Percentiles rank a stretch among this genome's conserved stretches.
Conservation (phyloP, 1,140 invertebrate genomes). For the Drosophila obscura region DNA sequence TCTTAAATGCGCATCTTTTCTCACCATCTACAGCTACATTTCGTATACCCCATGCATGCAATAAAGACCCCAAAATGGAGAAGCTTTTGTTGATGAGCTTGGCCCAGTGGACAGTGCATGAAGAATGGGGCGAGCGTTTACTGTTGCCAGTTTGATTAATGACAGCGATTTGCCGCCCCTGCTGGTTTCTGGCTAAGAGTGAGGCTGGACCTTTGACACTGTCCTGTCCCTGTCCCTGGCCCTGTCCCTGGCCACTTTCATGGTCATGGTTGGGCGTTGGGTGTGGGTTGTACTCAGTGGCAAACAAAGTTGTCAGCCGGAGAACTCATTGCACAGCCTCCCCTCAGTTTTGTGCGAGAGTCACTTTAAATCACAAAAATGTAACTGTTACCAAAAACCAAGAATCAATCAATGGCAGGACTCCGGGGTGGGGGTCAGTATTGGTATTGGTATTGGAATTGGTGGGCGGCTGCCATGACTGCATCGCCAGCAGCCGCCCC, state of each 20-base stretch:
- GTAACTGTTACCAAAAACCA: conserved; percentile 20
- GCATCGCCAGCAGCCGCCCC: conserved; percentile 23
- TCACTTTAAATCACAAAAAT: conserved; percentile 34
- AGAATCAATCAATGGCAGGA: conserved; percentile 63
- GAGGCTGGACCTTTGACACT: neutral
- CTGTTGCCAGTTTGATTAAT: conserved; percentile 73
- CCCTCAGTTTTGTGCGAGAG: conserved; percentile 1
- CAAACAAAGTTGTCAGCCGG: conserved; percentile 43
- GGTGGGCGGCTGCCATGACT: conserved; percentile 16
- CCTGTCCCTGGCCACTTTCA: conserved; percentile 34
- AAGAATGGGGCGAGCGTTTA: neutral
- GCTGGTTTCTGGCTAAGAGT: conserved; percentile 44
- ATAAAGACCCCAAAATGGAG: conserved; percentile 60
- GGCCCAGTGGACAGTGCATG: neutral
- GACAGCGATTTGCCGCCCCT: conserved; percentile 54
- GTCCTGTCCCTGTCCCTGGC: no score
- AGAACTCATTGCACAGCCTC: neutral
- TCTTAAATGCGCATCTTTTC: no score
- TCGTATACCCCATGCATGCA: conserved; percentile 42
- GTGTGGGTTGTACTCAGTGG: conserved; percentile 54
- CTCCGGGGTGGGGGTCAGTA: conserved; percentile 17
- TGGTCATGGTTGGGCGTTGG: conserved; percentile 45
- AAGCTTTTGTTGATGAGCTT: conserved; percentile 41
- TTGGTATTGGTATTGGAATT: neutral
- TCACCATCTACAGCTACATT: no score